These are phyloP conservation scores for Rhinoderma darwinii DNA, from an alignment of 2,113 vertebrate genomes.

Conservation along the genomic window DNA sequence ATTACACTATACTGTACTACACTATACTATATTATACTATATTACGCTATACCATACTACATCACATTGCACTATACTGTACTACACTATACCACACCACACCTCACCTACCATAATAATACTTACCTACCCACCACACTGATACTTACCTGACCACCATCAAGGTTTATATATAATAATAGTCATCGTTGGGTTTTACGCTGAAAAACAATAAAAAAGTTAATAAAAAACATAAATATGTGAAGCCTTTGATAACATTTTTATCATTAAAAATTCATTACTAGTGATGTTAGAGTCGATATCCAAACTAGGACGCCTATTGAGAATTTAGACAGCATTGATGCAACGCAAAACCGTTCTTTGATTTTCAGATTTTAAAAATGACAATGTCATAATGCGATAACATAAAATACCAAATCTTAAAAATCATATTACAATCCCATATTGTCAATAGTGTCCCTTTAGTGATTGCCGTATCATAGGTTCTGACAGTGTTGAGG, in stretches of 20 bases:
- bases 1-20: no score
- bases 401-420: neutral
- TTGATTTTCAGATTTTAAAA: neutral
- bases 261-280: neutral
- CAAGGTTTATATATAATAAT: neutral
- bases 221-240: neutral
- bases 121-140: neutral
- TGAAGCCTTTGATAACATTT: conserved; percentile 5
- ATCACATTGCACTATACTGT: no score
- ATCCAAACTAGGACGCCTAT: neutral
- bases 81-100: no score
- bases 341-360: neutral
- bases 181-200: neutral
- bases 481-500: neutral
- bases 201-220: neutral
- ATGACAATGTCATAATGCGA: neutral
- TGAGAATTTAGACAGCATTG: neutral
- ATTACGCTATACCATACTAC: no score
- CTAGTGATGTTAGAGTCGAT: neutral
- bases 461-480: conserved; percentile 24
- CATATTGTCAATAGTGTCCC: neutral
- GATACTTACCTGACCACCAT: neutral
- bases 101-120: neutral
- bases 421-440: neutral
- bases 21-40: no score